A percentile compares a stretch with the other conserved stretches of the same genome.
Conservation (phyloP, 2,797 vertebrate genomes). For the Catostomus latipinnis region DNA sequence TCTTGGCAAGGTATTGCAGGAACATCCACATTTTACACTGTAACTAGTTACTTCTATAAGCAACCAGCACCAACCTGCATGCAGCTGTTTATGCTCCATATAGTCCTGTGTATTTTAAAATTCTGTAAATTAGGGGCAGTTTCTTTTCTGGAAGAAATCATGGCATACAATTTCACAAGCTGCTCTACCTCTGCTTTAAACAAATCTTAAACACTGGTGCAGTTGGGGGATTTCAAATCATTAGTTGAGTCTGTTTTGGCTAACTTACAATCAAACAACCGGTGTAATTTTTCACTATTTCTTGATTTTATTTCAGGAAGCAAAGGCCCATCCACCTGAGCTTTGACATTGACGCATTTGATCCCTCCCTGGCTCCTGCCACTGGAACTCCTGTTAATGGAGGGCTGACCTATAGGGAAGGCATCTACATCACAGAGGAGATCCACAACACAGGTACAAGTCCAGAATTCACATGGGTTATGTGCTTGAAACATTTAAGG, state of each 20-base stretch:
- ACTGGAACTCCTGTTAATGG: constrained; percentile 96
- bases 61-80: neutral
- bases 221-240: too few species aligned
- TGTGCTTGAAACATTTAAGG: too few species aligned
- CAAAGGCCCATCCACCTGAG: constrained; percentile 93
- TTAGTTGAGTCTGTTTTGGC: neutral
- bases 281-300: neutral
- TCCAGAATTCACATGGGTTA: neutral
- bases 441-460: constrained; percentile 92
- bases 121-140: neutral
- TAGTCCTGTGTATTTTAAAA: neutral
- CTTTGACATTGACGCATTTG: constrained; percentile 97
- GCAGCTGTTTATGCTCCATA: neutral
- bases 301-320: constrained; percentile 76
- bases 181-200: neutral
- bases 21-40: neutral
- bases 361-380: constrained; percentile 93
- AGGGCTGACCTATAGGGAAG: constrained; percentile 98
- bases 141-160: neutral
- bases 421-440: constrained; percentile 95
- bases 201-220: too few species aligned
- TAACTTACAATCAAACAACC: neutral
- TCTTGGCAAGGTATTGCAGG: constrained; percentile 85
- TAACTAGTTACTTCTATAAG: neutral
- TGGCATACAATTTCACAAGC: neutral